Percentiles rank a stretch among this genome's conserved stretches.
Conservation (phyloP, 2,888 invertebrate species). For the Drosophila basisetae region DNA sequence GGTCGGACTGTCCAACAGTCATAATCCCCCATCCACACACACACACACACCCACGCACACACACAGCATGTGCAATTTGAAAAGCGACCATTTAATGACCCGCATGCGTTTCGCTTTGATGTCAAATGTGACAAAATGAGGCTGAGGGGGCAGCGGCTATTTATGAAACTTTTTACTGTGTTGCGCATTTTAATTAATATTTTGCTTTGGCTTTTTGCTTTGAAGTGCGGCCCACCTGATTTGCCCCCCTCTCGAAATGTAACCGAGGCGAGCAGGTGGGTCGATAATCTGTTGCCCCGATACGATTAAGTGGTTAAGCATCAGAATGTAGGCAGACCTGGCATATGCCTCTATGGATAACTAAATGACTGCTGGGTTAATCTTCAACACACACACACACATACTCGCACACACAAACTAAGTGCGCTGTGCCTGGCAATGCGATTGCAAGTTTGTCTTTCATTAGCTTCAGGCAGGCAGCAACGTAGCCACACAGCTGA, state of each 20-base stretch:
- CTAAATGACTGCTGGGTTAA: constrained; percentile 18
- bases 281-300: constrained; percentile 35
- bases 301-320: constrained; percentile 34
- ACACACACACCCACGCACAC: background rate
- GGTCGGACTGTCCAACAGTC: constrained; percentile 10
- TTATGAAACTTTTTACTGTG: constrained; percentile 27
- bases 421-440: constrained; percentile 8
- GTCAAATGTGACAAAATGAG: constrained; percentile 21
- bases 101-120: constrained; percentile 71
- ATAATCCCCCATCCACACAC: background rate
- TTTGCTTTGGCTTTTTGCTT: constrained; percentile 37
- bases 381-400: background rate
- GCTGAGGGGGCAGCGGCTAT: constrained; percentile 5
- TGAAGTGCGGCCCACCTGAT: constrained; percentile 33
- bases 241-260: background rate
- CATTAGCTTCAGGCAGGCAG: constrained; percentile 50
- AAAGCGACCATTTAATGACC: constrained; percentile 67
- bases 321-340: constrained; percentile 22
- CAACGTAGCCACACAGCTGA: constrained; percentile 32
- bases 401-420: constrained; percentile 9
- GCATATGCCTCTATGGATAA: constrained; percentile 12
- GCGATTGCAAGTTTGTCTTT: constrained; percentile 72
- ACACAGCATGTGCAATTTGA: background rate
- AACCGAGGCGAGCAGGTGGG: constrained; percentile 2
- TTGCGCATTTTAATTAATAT: constrained; percentile 58